Percentiles rank a stretch among this genome's conserved stretches.
phyloP scores from a whole-genome alignment of 1,140 invertebrate genomes.

The Aphelenchoides fujianensis region DNA sequence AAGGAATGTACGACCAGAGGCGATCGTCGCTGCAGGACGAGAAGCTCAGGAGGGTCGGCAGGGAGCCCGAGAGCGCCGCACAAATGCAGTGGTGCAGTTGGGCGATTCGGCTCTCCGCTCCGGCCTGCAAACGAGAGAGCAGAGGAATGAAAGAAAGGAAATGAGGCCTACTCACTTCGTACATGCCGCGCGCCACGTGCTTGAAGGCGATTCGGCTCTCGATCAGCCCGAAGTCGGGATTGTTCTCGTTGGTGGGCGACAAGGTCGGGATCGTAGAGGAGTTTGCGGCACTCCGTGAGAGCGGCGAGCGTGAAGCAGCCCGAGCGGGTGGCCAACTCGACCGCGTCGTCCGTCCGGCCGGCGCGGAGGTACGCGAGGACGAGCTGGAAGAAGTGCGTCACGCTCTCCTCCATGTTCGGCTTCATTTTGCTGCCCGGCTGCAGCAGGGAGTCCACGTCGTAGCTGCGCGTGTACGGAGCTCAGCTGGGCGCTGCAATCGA shows the following conservation, averaged over 20 bases:
- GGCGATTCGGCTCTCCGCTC: constrained; percentile 3
- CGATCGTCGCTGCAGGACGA: not conserved
- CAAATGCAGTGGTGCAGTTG: constrained; percentile 1
- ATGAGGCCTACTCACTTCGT: not conserved
- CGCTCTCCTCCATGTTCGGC: constrained; percentile 3
- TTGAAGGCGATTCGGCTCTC: constrained; percentile 8
- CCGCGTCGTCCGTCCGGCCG: not conserved
- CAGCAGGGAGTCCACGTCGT: constrained; percentile 9
- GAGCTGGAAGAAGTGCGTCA: constrained; percentile 3
- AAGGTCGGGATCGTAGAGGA: not conserved
- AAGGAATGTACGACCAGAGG: not conserved
- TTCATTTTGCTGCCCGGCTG: not conserved
- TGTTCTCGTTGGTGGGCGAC: not conserved
- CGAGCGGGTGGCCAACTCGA: constrained; percentile 5
- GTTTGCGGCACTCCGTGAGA: not conserved
- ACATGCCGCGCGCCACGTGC: not conserved
- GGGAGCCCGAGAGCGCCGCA: not conserved
- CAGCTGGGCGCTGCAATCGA: no score
- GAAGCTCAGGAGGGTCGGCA: not conserved
- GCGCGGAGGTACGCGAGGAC: not conserved
- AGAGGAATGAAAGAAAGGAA: not conserved
- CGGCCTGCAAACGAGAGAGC: not conserved
- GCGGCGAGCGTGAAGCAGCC: constrained; percentile 7
- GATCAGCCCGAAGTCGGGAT: not conserved
- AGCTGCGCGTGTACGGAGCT: not conserved